Conservation (phyloP, 2,888 invertebrate species). For the Ectemnius lituratus region DNA sequence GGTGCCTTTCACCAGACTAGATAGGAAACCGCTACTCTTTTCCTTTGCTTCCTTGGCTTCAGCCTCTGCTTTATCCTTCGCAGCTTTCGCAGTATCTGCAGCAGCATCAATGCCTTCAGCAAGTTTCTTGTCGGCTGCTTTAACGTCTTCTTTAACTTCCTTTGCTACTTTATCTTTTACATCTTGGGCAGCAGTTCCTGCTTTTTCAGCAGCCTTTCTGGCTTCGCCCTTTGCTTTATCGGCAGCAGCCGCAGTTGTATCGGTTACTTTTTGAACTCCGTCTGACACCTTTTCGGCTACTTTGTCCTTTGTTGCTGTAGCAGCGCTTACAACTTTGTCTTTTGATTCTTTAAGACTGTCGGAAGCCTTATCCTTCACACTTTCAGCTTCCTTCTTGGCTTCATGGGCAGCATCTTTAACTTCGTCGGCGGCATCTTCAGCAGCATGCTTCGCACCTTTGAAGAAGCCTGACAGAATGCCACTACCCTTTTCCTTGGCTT, state of each 20-base stretch:
- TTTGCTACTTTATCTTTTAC: conserved; percentile 40
- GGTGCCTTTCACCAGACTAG: conserved; percentile 60
- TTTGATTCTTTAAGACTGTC: conserved; percentile 30
- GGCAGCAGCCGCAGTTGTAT: conserved; percentile 59
- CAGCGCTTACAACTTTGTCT: conserved; percentile 1
- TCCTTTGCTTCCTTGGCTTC: conserved; percentile 54
- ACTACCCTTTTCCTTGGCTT: conserved; percentile 51
- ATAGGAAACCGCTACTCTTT: conserved; percentile 54
- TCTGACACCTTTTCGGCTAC: conserved; percentile 26
- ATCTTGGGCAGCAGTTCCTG: conserved; percentile 33
- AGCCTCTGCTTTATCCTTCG: conserved; percentile 47
- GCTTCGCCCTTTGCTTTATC: conserved; percentile 62
- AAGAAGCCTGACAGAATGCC: conserved; percentile 61
- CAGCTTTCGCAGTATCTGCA: conserved; percentile 37
- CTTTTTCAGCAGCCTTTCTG: conserved; percentile 1
- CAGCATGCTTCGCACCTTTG: conserved; percentile 57
- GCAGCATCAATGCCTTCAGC: conserved; percentile 39
- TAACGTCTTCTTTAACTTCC: conserved; percentile 43
- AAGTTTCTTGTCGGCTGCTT: conserved; percentile 46
- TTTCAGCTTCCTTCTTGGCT: neutral
- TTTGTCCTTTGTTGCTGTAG: conserved; percentile 44
- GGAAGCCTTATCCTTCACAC: conserved; percentile 1
- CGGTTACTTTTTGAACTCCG: conserved; percentile 67
- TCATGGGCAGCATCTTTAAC: conserved; percentile 46
- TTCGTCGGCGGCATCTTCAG: conserved; percentile 59